Percentiles rank a stretch among this genome's conserved stretches.
These are phyloP conservation scores for Drosophila pegasa DNA, from an alignment of 2,888 invertebrate species.

Conservation along the genomic window DNA sequence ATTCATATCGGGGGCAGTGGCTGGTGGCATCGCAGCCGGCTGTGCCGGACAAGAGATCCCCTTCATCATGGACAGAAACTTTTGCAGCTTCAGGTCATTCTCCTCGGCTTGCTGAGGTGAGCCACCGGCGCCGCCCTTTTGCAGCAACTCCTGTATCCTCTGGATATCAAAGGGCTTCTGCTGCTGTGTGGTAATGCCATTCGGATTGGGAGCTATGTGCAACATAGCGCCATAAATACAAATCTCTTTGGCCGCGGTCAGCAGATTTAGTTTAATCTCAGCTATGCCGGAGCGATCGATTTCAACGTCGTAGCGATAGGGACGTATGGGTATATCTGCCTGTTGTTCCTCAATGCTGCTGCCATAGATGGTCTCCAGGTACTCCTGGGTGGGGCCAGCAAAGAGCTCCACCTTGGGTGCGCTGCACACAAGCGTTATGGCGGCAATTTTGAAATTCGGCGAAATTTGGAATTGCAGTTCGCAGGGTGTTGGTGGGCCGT, in stretches of 20 bases:
- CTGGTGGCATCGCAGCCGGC: neutral
- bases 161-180: constrained; percentile 72
- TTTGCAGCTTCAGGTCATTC: constrained; percentile 74
- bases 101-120: constrained; percentile 40
- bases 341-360: constrained; percentile 66
- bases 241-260: constrained; percentile 73
- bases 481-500: constrained; percentile 62
- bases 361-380: constrained; percentile 81
- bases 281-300: constrained; percentile 80
- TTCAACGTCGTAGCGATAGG: constrained; percentile 82
- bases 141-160: constrained; percentile 79
- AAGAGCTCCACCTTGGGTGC: constrained; percentile 82
- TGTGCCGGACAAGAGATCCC: constrained; percentile 24
- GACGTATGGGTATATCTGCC: constrained; percentile 49
- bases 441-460: constrained; percentile 75
- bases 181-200: constrained; percentile 77
- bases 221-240: constrained; percentile 82
- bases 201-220: constrained; percentile 78
- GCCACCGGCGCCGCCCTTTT: constrained; percentile 54
- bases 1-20: constrained; percentile 6
- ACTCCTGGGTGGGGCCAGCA: constrained; percentile 77
- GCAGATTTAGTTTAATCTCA: constrained; percentile 74
- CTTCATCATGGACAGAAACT: constrained; percentile 70
- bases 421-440: constrained; percentile 78
- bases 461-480: constrained; percentile 74